Conservation (phyloP, 2,888 invertebrate species). For the Leptinotarsa tumamoca region DNA sequence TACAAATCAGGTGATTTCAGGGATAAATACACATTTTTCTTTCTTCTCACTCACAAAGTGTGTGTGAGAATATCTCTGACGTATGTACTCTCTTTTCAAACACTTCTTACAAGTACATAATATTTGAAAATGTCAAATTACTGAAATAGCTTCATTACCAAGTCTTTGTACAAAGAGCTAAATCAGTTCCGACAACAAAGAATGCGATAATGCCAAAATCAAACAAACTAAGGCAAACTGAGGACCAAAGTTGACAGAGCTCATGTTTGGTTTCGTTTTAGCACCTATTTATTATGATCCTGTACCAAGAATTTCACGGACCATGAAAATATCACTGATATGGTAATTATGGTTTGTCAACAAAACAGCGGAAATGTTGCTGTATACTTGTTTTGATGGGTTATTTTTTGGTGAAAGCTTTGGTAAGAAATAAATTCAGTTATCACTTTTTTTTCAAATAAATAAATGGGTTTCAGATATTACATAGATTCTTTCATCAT, state of each 20-base stretch:
- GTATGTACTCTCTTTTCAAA: background rate
- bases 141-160: conserved; percentile 21
- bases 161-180: conserved; percentile 11
- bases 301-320: conserved; percentile 28
- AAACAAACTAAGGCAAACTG: conserved; percentile 46
- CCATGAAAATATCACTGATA: conserved; percentile 34
- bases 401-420: background rate
- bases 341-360: conserved; percentile 37
- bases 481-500: too few relatives aligned
- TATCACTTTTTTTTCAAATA: too few relatives aligned
- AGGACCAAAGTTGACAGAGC: conserved; percentile 41
- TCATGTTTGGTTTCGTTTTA: conserved; percentile 43
- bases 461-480: too few relatives aligned
- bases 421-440: too few relatives aligned
- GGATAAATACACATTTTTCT: too few relatives aligned
- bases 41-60: too few relatives aligned
- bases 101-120: background rate
- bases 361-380: conserved; percentile 19
- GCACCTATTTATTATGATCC: conserved; percentile 45
- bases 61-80: background rate
- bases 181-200: conserved; percentile 26
- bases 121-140: conserved; percentile 23
- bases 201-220: conserved; percentile 42
- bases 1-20: too few relatives aligned
- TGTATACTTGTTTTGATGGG: conserved; percentile 9